Percentiles rank a stretch among this genome's conserved stretches.
Conservation (phyloP, 2,797 vertebrate genomes). For the Dermochelys coriacea region DNA sequence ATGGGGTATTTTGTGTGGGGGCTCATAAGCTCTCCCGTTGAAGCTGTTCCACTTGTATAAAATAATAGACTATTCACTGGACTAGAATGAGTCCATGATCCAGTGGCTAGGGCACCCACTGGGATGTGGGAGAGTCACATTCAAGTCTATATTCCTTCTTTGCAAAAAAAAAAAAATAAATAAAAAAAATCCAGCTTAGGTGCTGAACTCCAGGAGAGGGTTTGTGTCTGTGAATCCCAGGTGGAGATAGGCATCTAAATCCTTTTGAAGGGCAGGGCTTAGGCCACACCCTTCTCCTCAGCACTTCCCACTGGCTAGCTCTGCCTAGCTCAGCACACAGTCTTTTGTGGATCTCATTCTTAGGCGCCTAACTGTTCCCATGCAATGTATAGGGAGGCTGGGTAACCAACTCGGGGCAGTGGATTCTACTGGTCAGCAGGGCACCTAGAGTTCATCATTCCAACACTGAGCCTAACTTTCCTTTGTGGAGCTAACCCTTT, state of each 20-base stretch:
- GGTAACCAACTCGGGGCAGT: not conserved
- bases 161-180: too few species aligned
- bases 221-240: not conserved
- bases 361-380: not conserved
- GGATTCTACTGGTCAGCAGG: not conserved
- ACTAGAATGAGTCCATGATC: too few species aligned
- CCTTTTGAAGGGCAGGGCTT: not conserved
- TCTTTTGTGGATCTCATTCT: not conserved
- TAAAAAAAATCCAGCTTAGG: not conserved
- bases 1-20: too few species aligned
- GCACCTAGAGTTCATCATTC: not conserved
- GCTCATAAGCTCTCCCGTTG: too few species aligned
- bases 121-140: too few species aligned
- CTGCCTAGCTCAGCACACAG: not conserved
- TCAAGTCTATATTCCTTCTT: not conserved
- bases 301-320: not conserved
- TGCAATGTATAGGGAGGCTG: not conserved
- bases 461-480: not conserved
- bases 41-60: too few species aligned
- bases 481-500: not conserved
- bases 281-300: not conserved
- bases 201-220: too few species aligned
- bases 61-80: too few species aligned
- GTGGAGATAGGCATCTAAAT: not conserved
- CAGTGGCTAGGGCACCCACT: too few species aligned